Evolutionary conservation across 1,140 invertebrate species (phyloP), one percentile per base, ranked within the genome.

Genomic region (Diachasma alloeum): DNA sequence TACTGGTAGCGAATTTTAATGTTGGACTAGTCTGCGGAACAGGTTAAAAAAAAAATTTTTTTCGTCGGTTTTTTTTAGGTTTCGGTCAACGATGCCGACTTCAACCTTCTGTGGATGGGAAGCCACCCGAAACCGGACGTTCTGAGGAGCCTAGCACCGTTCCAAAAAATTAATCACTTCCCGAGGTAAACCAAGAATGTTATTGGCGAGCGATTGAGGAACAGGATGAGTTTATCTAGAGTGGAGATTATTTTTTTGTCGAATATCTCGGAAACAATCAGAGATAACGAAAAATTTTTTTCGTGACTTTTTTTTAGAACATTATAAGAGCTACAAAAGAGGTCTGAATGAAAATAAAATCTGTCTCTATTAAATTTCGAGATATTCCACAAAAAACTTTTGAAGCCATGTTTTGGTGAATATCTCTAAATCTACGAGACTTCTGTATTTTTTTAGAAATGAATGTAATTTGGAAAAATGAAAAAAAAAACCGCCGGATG

Each of bases 161-260:
- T 97, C 87, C 97, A 98, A 90, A 93, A 96, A 85, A 94, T 98
- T 31, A 98, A 98, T 88, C 97, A 98, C 90, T 98, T 98, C 89
- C 97, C 97, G 11, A 94, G 96, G 95, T 96, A 87, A 76, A 44
- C 68, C 42, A 44, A 19, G 44, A 42, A 75, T 53, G 68, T 69
- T 42, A 11, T 70, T 56, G 26, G 42, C 0, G 53, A 84, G 80
- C 81, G 63, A 44, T 69, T 71, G 13, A 56, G 17, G 39, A 13
- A 42, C 39, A 13, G 9, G 36, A 44, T 56, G 31, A 31, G 31
- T 31, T 31, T 31, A 31, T 31, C 31, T 31, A 31, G 31, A 31
- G 31, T 31, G 31, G 6, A 31, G 6, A 31, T 31, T 31, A 31
- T 36, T 26, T 26, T 63, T 9, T 74, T 22, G n/a, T 24, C 8